Conservation (phyloP, 30 jellyfish, hydroid and myxozoan species). For the Phacellophora camtschatica region DNA sequence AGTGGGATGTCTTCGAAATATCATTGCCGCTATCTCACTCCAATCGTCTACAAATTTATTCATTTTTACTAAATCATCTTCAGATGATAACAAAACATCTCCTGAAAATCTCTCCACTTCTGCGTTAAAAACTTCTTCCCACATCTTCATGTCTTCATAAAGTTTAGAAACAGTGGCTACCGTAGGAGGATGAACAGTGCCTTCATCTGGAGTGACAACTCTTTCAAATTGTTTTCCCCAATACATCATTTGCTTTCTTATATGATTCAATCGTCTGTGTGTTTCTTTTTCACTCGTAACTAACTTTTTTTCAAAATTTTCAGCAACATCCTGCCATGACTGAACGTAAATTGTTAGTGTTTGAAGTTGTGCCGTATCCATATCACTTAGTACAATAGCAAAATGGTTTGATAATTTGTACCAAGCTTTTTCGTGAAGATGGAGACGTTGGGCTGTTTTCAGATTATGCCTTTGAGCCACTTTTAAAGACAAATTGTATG, state of each 20-base stretch:
- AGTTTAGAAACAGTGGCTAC: conserved; percentile 17
- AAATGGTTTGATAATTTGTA: conserved; percentile 67
- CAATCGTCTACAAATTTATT: conserved; percentile 64
- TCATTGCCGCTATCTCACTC: conserved; percentile 67
- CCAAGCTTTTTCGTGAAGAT: conserved; percentile 89
- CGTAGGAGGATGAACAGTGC: conserved; percentile 76
- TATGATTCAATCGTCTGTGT: conserved; percentile 26
- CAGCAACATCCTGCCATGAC: conserved; percentile 82
- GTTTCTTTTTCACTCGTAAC: conserved; percentile 54
- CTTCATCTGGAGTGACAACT: conserved; percentile 87
- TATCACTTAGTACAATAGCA: conserved; percentile 60
- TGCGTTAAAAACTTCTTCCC: conserved; percentile 81
- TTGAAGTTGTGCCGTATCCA: conserved; percentile 71
- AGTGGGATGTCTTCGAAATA: conserved; percentile 66
- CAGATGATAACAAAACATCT: conserved; percentile 79
- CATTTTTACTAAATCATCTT: conserved; percentile 80
- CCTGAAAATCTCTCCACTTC: conserved; percentile 95
- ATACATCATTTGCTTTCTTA: conserved; percentile 21
- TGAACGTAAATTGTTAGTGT: conserved; percentile 51
- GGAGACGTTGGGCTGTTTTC: conserved; percentile 80
- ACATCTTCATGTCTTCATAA: conserved; percentile 62
- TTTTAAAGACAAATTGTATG: conserved; percentile 74
- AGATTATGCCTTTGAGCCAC: conserved; percentile 77
- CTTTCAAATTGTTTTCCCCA: conserved; percentile 71
- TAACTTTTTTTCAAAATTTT: conserved; percentile 30